Evolutionary conservation across 2,888 invertebrate genomes (phyloP).

Genomic region (Drosophila subquinaria): DNA sequence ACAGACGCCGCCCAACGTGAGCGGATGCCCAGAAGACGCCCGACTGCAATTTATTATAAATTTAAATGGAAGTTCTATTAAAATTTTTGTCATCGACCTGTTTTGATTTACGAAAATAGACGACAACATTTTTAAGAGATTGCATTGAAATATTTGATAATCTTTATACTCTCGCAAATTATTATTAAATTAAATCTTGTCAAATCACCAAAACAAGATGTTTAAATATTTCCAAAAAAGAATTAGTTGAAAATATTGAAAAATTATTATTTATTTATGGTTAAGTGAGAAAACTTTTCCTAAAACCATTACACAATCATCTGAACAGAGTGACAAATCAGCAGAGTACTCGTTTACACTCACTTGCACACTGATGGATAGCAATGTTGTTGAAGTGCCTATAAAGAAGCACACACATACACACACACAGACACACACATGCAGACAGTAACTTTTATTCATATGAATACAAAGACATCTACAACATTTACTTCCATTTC

Average conservation of each 20-base stretch:
- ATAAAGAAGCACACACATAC: conserved; percentile 29
- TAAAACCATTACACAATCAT: neutral
- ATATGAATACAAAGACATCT: conserved; percentile 17
- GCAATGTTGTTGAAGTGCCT: conserved; percentile 27
- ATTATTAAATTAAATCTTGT: no score
- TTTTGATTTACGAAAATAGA: neutral
- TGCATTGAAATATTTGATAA: neutral
- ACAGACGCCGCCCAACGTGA: conserved; percentile 30
- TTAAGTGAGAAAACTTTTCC: neutral
- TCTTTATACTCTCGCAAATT: no score
- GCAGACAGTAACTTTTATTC: conserved; percentile 3
- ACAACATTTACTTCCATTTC: conserved; percentile 50
- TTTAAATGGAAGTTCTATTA: conserved; percentile 10
- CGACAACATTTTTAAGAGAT: neutral
- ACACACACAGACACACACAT: neutral
- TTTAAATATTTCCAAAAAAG: no score
- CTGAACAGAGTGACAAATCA: neutral
- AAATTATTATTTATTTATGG: neutral
- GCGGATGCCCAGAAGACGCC: conserved; percentile 22
- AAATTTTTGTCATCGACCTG: neutral
- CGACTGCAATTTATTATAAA: conserved; percentile 22
- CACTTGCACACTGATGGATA: conserved; percentile 20
- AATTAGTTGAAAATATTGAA: neutral
- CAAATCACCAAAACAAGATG: no score
- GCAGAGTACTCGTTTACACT: neutral